Base-by-base conservation (phyloP, 2,113 vertebrate species). In the Polyodon spathula region DNA sequence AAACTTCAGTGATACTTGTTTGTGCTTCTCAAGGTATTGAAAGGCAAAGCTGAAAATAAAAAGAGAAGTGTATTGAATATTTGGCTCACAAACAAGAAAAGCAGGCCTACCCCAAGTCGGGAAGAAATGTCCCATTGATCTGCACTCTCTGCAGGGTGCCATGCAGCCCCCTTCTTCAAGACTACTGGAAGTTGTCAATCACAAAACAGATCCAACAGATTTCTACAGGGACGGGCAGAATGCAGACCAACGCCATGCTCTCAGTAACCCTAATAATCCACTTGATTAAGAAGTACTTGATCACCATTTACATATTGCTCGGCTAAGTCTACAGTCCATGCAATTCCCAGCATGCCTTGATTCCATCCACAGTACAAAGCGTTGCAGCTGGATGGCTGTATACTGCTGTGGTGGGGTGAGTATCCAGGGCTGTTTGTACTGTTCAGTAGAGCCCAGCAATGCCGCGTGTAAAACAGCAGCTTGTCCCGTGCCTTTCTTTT, bases 21-120 rank as follows among this genome's bases (percentile, higher is more conserved):
- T 89, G 86, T 89, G 86, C 86, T 89, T 89, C 82, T 88, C 84
- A 86, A 81, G 80, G 80, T 89, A 83, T 81, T 85, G 76, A 82
- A 87, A 86, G 85, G 86, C 86, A 86, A 79, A 86, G 85, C 77
- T 83, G 80, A 81, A 82, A 81, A 83, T 67, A 79, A n/a, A n/a
- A n/a, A 80, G 73, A 79, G 83, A 81, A 87, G 82, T 78, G 81
- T 83, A 77, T 80, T 81, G 81, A 78, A 84, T 76, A 74, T 87
- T 87, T 86, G 83, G 83, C 85, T 87, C 82, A 85, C 79, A 76
- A 83, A 82, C 62, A 74, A 86, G 78, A 78, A 81, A 82, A 80
- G 79, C 81, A 68, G 66, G 68, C 81, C 76, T 76, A 77, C 78
- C 43, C 77, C 61, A 70, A 81, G 71, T 72, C 69, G 69, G 68